Evolutionary conservation across 2,113 vertebrate genomes (phyloP), one percentile per base, ranked within the genome.

Genomic region (Meriones unguiculatus): DNA sequence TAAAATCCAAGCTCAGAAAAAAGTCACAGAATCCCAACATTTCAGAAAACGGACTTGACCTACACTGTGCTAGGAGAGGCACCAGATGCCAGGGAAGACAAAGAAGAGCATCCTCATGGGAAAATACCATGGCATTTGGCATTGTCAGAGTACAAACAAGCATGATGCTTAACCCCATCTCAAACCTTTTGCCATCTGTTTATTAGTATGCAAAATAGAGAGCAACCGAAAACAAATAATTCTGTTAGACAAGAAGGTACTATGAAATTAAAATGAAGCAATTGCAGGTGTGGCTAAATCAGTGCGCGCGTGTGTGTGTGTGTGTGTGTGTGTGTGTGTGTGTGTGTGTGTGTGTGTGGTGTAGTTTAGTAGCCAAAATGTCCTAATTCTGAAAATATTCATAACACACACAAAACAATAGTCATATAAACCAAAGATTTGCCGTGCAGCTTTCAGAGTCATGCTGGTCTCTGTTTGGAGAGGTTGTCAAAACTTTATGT

Each of bases 371-470:
- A 91, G 65, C 89, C 76, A 96, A 82, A 94, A 88, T 80, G 18
- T 93, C 64, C 62, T 38, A 64, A 88, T 89, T 95, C 89, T 32
- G 50, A 89, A 95, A 93, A 81, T 64, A 77, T 69, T 62, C 38
- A 7, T 84, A 84, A 95, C 85, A 76, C 17, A 41, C 73, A 46
- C 77, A 32, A 92, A 94, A 89, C 81, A 86, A 82, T 73, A 88
- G n/a, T 75, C 72, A 75, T 54, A 81, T 90, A 85, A 95, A 67
- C 46, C 69, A 72, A 62, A 95, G 90, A 95, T 95, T 90, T 93
- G 76, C 84, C 38, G 20, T 80, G 32, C 2, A 54, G 80, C 76
- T 95, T 81, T 93, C 70, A 88, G 81, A 96, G 64, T 82, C 46
- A 12, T 89, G 35, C 81, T 64, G 22, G 28, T 89, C 96, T 94